Conservation (phyloP, 2,113 vertebrate genomes). For the Scatophagus argus region DNA sequence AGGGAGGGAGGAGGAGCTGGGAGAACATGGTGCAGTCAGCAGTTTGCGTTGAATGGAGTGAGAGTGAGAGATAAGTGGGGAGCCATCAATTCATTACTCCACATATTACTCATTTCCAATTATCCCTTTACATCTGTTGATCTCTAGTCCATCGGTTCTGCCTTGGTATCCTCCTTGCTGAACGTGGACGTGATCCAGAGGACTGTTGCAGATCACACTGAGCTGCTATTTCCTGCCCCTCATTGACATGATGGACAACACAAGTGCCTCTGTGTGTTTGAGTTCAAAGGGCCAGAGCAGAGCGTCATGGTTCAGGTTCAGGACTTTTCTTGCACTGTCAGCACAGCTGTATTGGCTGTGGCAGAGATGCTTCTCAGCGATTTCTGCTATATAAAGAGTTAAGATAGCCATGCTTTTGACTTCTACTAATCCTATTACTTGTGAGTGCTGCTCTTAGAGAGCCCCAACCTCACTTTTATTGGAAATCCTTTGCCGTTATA, state of each 20-base stretch:
- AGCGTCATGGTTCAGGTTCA: conserved; percentile 39
- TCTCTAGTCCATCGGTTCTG: conserved; percentile 28
- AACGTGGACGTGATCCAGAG: neutral
- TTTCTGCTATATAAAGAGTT: conserved; percentile 78
- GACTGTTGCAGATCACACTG: conserved; percentile 8
- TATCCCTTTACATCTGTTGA: conserved; percentile 36
- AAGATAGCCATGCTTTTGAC: conserved; percentile 78
- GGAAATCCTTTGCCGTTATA: conserved; percentile 82
- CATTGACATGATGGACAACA: neutral
- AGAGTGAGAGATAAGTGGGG: conserved; percentile 66
- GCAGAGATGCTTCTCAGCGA: conserved; percentile 77
- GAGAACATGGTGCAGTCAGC: conserved; percentile 70
- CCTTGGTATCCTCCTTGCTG: neutral
- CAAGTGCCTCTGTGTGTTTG: conserved; percentile 5
- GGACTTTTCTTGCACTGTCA: conserved; percentile 65
- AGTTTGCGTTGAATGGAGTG: conserved; percentile 73
- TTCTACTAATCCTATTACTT: conserved; percentile 84
- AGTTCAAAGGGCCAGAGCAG: conserved; percentile 38
- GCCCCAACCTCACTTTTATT: conserved; percentile 83
- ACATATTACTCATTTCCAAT: conserved; percentile 54
- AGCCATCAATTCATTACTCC: conserved; percentile 67
- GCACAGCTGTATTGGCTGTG: conserved; percentile 61
- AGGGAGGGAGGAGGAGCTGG: neutral
- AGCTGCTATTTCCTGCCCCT: neutral
- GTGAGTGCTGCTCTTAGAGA: conserved; percentile 82